Base-by-base conservation (phyloP, 2,113 vertebrate genomes). In the Colossoma macropomum region DNA sequence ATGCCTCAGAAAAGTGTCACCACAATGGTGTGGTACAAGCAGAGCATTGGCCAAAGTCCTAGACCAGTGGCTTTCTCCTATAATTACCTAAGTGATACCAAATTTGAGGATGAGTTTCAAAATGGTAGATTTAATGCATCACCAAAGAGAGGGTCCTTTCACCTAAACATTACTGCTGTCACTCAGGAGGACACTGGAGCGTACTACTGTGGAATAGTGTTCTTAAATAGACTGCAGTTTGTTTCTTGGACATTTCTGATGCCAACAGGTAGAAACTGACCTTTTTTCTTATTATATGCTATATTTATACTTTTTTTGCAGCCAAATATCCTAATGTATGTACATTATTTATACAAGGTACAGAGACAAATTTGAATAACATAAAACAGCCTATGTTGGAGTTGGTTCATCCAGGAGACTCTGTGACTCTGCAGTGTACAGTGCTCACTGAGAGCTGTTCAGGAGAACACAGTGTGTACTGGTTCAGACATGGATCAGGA, bases 21-120 rank as follows among this genome's bases (percentile, higher is more conserved):
- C 63, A 69, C 77, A 56, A 56, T 69, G 13, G 41, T 70, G 50
- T 79, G 77, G 77, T 79, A 69, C 56, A 79, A 79, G 27, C 77
- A 79, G 28, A 69, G 13, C 4, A 69, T 11, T 56, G 77, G 50
- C 0, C 28, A 56, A 62, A 70, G 38, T 9, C 77, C 65, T 19
- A 30, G 23, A 30, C 48, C 13, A 30, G 23, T 79, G 23, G 23
- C 48, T 32, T 1, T 79, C 9, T 16, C 13, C 12, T 27, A 79
- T 30, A 69, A 21, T 69, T 38, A 56, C 45, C 11, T 13, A 32
- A 13, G 16, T 0, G 0, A 79, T 23, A 0, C 54, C 3, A 4
- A 54, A 34, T 38, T 79, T 38, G 6, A 25, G 65, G 50, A 79
- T 27, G 48, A 56, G 25, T 69, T 79, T 34, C 59, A 79, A 27